Evolutionary conservation across 2,888 invertebrate species (phyloP).

Genomic region (Ormyrus rosae): DNA sequence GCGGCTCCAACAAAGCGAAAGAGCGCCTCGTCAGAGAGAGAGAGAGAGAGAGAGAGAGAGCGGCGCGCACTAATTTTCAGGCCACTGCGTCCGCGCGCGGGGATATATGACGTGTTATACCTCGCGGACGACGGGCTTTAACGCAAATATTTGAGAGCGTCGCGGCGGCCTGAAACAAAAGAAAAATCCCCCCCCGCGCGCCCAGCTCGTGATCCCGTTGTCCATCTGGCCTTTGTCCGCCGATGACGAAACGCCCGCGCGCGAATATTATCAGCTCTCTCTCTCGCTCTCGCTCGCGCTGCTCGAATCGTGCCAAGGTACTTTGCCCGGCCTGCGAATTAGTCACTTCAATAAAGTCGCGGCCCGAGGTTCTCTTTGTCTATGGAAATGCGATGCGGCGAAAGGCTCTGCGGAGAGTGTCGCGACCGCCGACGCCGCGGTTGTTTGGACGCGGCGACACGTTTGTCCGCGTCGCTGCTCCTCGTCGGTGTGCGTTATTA

Average conservation of each 20-base stretch:
- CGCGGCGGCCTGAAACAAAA: slow-evolving; percentile 38
- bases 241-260: slow-evolving; percentile 23
- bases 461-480: too few relatives aligned
- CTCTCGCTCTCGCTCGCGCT: neutral
- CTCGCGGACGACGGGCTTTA: neutral
- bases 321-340: neutral
- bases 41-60: slow-evolving; percentile 14
- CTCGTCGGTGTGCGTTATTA: neutral
- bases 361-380: too few relatives aligned
- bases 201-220: neutral
- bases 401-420: too few relatives aligned
- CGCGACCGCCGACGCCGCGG: too few relatives aligned
- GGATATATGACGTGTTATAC: neutral
- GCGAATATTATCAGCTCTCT: slow-evolving; percentile 20
- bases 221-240: slow-evolving; percentile 41
- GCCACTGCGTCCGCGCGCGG: neutral
- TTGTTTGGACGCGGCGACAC: too few relatives aligned
- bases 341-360: slow-evolving; percentile 6
- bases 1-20: neutral
- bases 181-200: slow-evolving; percentile 31
- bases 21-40: slow-evolving; percentile 10
- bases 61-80: slow-evolving; percentile 27
- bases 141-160: slow-evolving; percentile 40
- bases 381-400: too few relatives aligned
- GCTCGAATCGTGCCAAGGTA: slow-evolving; percentile 33